These are phyloP conservation scores for Camponotus fellah DNA, from an alignment of 2,888 invertebrate species.

Conservation along the genomic window DNA sequence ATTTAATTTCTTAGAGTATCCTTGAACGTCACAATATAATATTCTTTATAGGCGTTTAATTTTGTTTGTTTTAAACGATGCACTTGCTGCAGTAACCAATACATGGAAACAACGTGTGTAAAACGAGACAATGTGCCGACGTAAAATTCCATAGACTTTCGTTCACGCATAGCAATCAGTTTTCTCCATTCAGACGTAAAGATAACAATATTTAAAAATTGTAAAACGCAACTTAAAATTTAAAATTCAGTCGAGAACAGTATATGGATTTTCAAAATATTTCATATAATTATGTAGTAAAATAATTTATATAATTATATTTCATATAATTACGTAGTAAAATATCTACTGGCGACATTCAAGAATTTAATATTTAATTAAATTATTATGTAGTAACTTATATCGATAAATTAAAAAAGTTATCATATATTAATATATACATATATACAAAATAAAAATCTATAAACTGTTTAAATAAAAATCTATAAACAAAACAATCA, in stretches of 20 bases:
- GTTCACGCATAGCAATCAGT: not conserved
- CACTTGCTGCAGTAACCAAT: conserved; percentile 56
- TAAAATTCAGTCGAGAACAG: not conserved
- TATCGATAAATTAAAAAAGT: not conserved
- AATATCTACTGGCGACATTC: no score
- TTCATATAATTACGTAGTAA: no score
- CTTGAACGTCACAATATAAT: not conserved
- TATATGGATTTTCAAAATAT: not conserved
- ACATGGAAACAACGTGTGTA: conserved; percentile 53
- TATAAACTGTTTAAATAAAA: not conserved
- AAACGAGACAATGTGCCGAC: conserved; percentile 48
- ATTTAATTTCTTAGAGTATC: no score
- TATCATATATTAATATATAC: not conserved
- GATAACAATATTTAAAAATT: conserved; percentile 5
- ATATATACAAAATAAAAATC: not conserved
- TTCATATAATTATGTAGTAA: not conserved
- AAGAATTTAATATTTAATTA: no score
- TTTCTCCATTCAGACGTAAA: not conserved
- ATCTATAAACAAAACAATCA: no score
- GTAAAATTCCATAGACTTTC: conserved; percentile 59
- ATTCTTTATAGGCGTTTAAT: not conserved
- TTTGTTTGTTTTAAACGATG: not conserved
- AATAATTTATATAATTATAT: no score
- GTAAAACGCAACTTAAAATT: not conserved
- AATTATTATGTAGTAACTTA: not conserved